Evolutionary conservation across 2,113 vertebrate species (phyloP).

Genomic region (Ariopsis seemanni): DNA sequence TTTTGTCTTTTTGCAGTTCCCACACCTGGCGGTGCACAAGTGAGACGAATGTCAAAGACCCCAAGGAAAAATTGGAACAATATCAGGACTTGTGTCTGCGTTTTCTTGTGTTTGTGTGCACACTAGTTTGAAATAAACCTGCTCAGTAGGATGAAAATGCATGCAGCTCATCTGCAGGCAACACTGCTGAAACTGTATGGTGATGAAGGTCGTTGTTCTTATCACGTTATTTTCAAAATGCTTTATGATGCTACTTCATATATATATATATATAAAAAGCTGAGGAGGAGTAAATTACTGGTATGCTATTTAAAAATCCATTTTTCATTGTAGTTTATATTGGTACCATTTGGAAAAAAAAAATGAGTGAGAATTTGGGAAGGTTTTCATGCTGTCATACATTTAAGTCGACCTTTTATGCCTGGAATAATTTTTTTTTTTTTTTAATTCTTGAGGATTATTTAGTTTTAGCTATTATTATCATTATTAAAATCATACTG

Average conservation of each 20-base stretch:
- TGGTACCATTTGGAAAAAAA: not conserved
- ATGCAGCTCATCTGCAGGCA: slow-evolving; percentile 4
- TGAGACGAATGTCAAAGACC: slow-evolving; percentile 42
- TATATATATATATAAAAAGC: too few relatives aligned
- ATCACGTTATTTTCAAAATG: not conserved
- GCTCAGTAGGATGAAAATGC: not conserved
- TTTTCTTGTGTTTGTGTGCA: not conserved
- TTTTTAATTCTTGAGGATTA: not conserved
- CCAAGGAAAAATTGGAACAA: not conserved
- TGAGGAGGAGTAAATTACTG: too few relatives aligned
- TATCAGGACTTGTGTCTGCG: not conserved
- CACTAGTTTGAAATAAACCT: not conserved
- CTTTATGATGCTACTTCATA: not conserved
- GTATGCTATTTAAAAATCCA: not conserved
- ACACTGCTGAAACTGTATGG: not conserved
- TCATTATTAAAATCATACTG: not conserved
- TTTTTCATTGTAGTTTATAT: not conserved
- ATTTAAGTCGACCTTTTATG: not conserved
- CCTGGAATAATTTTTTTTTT: not conserved
- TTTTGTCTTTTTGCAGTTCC: slow-evolving; percentile 65
- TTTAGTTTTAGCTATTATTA: not conserved
- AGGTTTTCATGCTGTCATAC: not conserved
- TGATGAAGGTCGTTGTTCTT: not conserved
- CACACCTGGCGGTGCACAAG: slow-evolving; percentile 59
- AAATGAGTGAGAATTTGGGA: not conserved